phyloP scores from a whole-genome alignment of 2,113 vertebrate genomes.

The Atherinomorus stipes region DNA sequence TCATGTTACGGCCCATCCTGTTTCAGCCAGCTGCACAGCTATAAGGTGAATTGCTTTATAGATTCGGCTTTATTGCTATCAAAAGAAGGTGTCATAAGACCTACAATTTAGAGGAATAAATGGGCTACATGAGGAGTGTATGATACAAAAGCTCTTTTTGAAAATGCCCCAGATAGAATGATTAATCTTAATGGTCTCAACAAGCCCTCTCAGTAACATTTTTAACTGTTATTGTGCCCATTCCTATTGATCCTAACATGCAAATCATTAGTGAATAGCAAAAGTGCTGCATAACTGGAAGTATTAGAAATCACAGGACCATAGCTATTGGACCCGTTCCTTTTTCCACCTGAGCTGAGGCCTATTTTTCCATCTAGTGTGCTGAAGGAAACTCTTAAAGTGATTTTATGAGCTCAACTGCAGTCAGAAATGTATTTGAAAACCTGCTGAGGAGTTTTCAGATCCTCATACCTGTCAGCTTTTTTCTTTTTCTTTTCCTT shows the following conservation, averaged over 20 bases:
- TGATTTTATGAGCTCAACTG: conserved; percentile 54
- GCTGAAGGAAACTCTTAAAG: conserved; percentile 31
- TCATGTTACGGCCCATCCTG: conserved; percentile 21
- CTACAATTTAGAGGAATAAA: conserved; percentile 5
- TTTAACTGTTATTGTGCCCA: not conserved
- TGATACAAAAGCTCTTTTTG: conserved; percentile 13
- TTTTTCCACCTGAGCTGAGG: conserved; percentile 46
- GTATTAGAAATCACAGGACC: conserved; percentile 6
- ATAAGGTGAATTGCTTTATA: conserved; percentile 17
- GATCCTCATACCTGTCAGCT: conserved; percentile 6
- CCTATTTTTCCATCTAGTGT: conserved; percentile 42
- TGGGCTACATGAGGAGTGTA: conserved; percentile 1
- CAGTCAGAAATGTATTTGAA: conserved; percentile 48
- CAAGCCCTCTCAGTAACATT: too few relatives aligned
- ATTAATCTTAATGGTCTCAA: not conserved
- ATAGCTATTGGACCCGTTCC: conserved; percentile 19
- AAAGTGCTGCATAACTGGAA: conserved; percentile 11
- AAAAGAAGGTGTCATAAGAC: not conserved
- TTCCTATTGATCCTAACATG: not conserved
- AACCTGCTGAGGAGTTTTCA: conserved; percentile 41
- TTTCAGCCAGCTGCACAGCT: conserved; percentile 21
- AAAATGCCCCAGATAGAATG: too few relatives aligned
- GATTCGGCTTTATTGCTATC: not conserved
- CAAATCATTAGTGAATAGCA: conserved; percentile 17
- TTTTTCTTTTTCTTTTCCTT: conserved; percentile 22